A percentile compares a stretch with the other conserved stretches of the same genome.
Conservation (phyloP, 2,888 invertebrate genomes). For the Dendrolimus pini region DNA sequence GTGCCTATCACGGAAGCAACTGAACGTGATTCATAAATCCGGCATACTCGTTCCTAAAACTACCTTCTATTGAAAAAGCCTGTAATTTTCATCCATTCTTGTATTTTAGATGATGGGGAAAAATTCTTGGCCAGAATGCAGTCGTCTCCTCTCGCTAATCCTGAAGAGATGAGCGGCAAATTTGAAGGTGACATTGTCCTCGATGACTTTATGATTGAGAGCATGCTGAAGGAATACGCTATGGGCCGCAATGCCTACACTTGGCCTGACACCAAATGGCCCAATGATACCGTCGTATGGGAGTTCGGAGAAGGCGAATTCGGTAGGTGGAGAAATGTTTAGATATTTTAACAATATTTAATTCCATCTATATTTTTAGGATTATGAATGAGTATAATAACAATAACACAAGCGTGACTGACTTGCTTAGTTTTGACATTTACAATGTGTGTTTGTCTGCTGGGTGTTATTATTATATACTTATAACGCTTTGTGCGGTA, state of each 20-base stretch:
- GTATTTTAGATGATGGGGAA: constrained; percentile 28
- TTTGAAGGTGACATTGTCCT: constrained; percentile 61
- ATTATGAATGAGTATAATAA: not conserved
- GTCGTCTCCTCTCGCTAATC: constrained; percentile 29
- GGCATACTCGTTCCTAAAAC: too few relatives aligned
- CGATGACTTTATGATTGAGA: constrained; percentile 50
- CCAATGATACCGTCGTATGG: constrained; percentile 52
- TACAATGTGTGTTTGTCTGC: too few relatives aligned
- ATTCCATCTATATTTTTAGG: not conserved
- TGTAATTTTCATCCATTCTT: not conserved
- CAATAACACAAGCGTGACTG: too few relatives aligned
- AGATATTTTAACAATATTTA: not conserved
- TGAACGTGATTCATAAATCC: too few relatives aligned
- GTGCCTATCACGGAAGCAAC: too few relatives aligned
- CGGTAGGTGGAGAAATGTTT: constrained; percentile 32
- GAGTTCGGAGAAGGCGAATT: constrained; percentile 52
- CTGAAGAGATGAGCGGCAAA: constrained; percentile 57
- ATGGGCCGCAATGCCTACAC: constrained; percentile 52
- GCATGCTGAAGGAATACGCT: constrained; percentile 45
- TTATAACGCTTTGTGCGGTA: too few relatives aligned
- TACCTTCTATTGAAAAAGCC: not conserved
- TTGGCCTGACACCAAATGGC: constrained; percentile 55
- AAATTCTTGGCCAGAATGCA: constrained; percentile 25
- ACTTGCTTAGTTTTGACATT: too few relatives aligned
- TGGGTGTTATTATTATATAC: too few relatives aligned